phyloP scores from a whole-genome alignment of 2,888 invertebrate genomes.

The Protophormia terraenovae region DNA sequence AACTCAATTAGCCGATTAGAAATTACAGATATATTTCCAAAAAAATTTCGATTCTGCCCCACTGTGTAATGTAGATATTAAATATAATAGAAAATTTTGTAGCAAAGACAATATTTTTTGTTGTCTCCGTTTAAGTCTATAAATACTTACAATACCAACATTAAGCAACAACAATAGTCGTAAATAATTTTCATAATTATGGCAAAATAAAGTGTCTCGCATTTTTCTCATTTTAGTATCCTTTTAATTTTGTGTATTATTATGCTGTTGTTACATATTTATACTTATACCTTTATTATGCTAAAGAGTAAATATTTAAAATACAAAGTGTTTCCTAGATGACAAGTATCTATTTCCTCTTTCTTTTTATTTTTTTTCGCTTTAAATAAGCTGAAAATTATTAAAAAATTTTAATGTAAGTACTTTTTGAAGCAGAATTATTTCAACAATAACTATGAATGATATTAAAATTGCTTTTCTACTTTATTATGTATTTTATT shows the following conservation, averaged over 20 bases:
- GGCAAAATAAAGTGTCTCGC: not conserved
- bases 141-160: not conserved
- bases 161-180: not conserved
- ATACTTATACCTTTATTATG: conserved; percentile 14
- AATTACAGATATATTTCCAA: too few species aligned
- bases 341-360: conserved; percentile 27
- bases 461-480: conserved; percentile 49
- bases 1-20: too few species aligned
- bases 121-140: too few species aligned
- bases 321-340: not conserved
- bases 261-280: not conserved
- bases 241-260: not conserved
- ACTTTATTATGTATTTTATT: not conserved
- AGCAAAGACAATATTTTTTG: too few species aligned
- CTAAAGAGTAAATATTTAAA: not conserved
- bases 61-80: too few species aligned
- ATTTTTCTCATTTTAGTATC: not conserved
- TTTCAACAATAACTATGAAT: conserved; percentile 42
- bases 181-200: conserved; percentile 4
- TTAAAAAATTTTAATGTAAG: conserved; percentile 61
- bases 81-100: too few species aligned
- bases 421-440: conserved; percentile 43
- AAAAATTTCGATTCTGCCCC: too few species aligned
- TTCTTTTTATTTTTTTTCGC: not conserved
- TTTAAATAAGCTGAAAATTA: conserved; percentile 55